Conservation (phyloP, 1,140 invertebrate genomes). For the Ostrea denselamellosa region DNA sequence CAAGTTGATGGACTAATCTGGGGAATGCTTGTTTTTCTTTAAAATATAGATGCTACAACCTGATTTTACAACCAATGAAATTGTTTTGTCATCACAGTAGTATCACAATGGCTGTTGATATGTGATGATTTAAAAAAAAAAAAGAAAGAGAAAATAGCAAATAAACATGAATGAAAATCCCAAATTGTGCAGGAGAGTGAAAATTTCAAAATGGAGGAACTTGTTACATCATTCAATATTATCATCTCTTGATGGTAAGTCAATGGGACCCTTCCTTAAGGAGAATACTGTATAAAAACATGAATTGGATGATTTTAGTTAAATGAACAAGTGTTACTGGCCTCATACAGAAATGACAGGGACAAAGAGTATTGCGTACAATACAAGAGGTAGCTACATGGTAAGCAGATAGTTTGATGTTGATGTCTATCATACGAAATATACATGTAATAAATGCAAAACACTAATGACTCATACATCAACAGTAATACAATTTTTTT, state of each 20-base stretch:
- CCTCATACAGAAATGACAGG: background rate
- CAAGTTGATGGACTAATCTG: too few species aligned
- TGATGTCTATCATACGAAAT: background rate
- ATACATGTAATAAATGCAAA: conserved; percentile 18
- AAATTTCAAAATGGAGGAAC: background rate
- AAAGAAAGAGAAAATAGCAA: too few species aligned
- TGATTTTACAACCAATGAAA: too few species aligned
- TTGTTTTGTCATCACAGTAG: too few species aligned
- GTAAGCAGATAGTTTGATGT: background rate
- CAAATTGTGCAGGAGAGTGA: background rate
- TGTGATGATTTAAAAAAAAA: background rate
- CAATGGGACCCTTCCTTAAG: too few species aligned
- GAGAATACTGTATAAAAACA: background rate
- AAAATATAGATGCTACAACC: too few species aligned
- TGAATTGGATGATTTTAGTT: background rate
- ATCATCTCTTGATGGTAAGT: background rate
- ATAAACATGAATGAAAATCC: background rate
- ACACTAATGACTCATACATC: background rate
- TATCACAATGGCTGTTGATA: background rate
- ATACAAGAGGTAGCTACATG: conserved; percentile 24
- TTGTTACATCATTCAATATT: background rate
- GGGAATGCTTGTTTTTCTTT: too few species aligned
- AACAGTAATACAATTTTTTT: background rate
- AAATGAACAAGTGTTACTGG: background rate
- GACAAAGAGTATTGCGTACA: conserved; percentile 24